A percentile compares a stretch with the other conserved stretches of the same genome.
Evolutionary conservation across 1,140 invertebrate genomes (phyloP).

Genomic region (Acromyrmex heyeri): DNA sequence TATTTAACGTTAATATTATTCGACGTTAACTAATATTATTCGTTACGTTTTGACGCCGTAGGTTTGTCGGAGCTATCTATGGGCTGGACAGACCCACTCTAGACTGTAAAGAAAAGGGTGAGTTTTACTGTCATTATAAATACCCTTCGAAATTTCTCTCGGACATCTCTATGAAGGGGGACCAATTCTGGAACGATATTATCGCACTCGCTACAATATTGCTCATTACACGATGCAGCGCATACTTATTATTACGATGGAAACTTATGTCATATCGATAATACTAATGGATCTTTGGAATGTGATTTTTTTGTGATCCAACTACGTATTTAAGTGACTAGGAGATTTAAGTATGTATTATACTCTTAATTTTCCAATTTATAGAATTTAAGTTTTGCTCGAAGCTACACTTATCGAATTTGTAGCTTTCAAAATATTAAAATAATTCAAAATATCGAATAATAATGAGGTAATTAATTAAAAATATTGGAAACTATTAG

Average conservation of each 20-base stretch:
- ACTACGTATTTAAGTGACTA: not conserved
- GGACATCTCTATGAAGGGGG: slow-evolving; percentile 92
- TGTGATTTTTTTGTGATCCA: not conserved
- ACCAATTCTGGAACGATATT: slow-evolving; percentile 95
- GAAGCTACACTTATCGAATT: not conserved
- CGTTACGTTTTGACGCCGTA: slow-evolving; percentile 54
- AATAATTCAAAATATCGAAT: not conserved
- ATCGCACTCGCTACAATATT: slow-evolving; percentile 91
- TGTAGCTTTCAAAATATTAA: not conserved
- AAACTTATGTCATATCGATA: slow-evolving; percentile 91
- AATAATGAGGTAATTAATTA: not conserved
- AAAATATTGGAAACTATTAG: not conserved
- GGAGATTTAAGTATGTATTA: not conserved
- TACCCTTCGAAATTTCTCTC: slow-evolving; percentile 91
- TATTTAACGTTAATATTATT: not conserved
- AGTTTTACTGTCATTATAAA: slow-evolving; percentile 92
- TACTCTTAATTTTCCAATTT: not conserved
- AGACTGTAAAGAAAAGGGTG: slow-evolving; percentile 86
- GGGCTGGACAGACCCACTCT: slow-evolving; percentile 90
- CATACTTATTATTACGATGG: slow-evolving; percentile 94
- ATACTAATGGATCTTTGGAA: slow-evolving; percentile 41
- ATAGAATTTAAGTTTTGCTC: not conserved
- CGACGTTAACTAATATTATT: not conserved
- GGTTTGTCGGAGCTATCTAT: slow-evolving; percentile 92
- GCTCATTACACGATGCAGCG: slow-evolving; percentile 90